Conservation (phyloP, 64 coral and sea anemone species). For the Porites lutea region DNA sequence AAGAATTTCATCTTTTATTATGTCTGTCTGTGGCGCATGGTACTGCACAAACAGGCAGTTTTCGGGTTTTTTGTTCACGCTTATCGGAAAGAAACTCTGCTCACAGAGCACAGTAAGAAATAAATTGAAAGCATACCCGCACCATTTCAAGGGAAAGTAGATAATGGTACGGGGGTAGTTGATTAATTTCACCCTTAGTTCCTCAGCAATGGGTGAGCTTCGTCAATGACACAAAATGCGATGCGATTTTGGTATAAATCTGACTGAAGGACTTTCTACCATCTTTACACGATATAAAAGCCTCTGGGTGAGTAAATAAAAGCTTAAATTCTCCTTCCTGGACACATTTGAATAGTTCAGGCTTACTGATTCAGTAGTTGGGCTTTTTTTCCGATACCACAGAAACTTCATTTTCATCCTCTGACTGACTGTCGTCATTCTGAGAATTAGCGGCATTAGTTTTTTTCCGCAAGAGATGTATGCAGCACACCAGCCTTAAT, state of each 20-base stretch:
- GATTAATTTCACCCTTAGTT: constrained; percentile 38
- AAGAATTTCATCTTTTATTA: constrained; percentile 74
- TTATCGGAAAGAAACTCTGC: constrained; percentile 39
- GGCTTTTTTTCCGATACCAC: too few species aligned
- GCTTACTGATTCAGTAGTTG: not conserved
- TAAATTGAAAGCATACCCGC: constrained; percentile 74
- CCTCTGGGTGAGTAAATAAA: constrained; percentile 2
- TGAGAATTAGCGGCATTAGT: not conserved
- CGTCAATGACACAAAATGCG: constrained; percentile 31
- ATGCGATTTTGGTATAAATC: constrained; percentile 20
- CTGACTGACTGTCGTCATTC: not conserved
- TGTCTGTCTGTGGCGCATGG: constrained; percentile 63
- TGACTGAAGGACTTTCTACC: constrained; percentile 34
- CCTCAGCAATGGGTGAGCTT: constrained; percentile 69
- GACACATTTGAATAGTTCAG: not conserved
- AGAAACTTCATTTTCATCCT: not conserved
- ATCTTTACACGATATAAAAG: constrained; percentile 51
- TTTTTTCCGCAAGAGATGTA: too few species aligned
- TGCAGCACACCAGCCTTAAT: not conserved
- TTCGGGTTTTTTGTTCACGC: constrained; percentile 34
- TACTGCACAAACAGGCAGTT: constrained; percentile 69
- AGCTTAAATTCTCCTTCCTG: not conserved
- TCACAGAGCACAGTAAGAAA: constrained; percentile 58
- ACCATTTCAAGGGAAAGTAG: constrained; percentile 64
- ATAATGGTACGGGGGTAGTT: constrained; percentile 60